Base-by-base conservation (phyloP, 2,113 vertebrate species). In the Aramus guarauna region DNA sequence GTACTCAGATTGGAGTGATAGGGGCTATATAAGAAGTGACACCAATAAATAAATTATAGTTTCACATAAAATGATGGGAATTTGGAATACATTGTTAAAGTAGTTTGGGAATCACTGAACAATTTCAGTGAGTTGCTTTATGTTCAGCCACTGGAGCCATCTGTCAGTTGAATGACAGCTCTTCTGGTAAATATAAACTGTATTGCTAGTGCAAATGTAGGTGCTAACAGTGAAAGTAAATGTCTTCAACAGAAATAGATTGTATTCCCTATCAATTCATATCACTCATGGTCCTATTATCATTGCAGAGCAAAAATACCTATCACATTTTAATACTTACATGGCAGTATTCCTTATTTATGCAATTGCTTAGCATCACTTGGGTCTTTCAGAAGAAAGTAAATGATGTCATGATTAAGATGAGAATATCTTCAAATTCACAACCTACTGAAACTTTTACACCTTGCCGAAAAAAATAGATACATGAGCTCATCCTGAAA, bases 21-120 rank as follows among this genome's bases (percentile, higher is more conserved):
- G 34, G 22, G 6, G 7, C 14, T 79, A 30, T 86, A 55, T 71
- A 52, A 71, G 50, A 96, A 84, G 41, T 90, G 50, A 87, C 94
- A 86, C 5, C 21, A 45, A 72, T 91, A 86, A 85, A 93, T 93
- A 96, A 94, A 88, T 90, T 48, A 94, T 36, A 69, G 41, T 62
- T 96, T 80, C 3, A 1, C 55, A 77, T 85, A 83, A 94, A 93
- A 86, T 84, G 23, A 77, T 86, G 75, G n/a, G 21, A 80, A 90
- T 94, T 93, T 94, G 41, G 71, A 94, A 83, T 71, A 78, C 6
- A 48, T 30, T 89, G 47, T 81, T 84, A 71, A 80, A 95, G 79
- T 56, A 78, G 60, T 92, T 92, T 93, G 94, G 78, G 41, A 93
- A 69, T 85, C 75, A 83, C 59, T 63, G 64, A 88, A 74, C 55